These are phyloP conservation scores for Drosophila sordidula DNA, from an alignment of 2,888 invertebrate species.

Conservation along the genomic window DNA sequence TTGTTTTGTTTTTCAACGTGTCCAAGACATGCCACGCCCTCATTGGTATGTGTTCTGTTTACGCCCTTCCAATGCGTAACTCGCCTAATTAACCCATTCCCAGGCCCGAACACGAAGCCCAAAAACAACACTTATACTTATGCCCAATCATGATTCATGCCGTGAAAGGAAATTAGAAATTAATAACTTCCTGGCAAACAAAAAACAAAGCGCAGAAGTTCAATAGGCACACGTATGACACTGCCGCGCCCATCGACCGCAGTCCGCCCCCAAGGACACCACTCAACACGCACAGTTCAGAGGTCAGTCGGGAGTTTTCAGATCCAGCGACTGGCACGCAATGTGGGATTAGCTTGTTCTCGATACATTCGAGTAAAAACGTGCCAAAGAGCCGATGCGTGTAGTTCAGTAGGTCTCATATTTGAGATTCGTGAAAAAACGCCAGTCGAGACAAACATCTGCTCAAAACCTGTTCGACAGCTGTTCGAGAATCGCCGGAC, in stretches of 20 bases:
- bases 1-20: background rate
- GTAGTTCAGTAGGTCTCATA: background rate
- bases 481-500: conserved; percentile 63
- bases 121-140: conserved; percentile 26
- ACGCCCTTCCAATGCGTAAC: conserved; percentile 12
- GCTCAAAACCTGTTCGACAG: conserved; percentile 52
- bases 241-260: conserved; percentile 23
- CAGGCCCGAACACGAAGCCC: background rate
- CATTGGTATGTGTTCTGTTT: background rate
- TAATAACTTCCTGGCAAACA: conserved; percentile 70
- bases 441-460: conserved; percentile 51
- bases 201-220: conserved; percentile 63
- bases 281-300: conserved; percentile 37
- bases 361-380: background rate
- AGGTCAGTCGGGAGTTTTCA: conserved; percentile 11
- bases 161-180: conserved; percentile 60
- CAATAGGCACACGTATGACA: conserved; percentile 57
- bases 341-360: background rate
- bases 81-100: conserved; percentile 34
- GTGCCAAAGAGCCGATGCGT: background rate
- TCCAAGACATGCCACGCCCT: conserved; percentile 8
- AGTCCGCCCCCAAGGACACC: conserved; percentile 11
- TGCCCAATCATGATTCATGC: conserved; percentile 35
- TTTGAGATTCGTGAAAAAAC: no score
- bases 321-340: conserved; percentile 31